Conservation (phyloP, 2,888 invertebrate species). For the Minunthozetes semirufus region DNA sequence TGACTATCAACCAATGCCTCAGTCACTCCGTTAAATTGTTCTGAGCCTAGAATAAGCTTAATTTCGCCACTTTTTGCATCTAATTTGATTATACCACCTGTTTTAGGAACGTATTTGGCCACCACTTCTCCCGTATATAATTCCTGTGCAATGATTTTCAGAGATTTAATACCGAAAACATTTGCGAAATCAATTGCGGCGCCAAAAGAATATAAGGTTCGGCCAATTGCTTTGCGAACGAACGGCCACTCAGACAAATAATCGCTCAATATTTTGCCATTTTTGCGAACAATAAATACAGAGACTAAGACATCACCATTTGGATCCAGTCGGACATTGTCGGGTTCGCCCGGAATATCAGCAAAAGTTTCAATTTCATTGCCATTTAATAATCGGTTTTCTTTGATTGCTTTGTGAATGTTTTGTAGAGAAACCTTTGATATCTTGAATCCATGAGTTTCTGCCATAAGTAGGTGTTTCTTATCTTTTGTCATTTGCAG, state of each 20-base stretch:
- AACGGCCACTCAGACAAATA: conserved; percentile 32
- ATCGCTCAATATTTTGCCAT: conserved; percentile 30
- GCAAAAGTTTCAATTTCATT: conserved; percentile 64
- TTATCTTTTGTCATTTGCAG: conserved; percentile 71
- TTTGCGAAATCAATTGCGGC: conserved; percentile 6
- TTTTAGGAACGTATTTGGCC: conserved; percentile 25
- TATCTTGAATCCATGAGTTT: conserved; percentile 52
- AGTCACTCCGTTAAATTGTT: conserved; percentile 43
- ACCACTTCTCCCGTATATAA: conserved; percentile 32
- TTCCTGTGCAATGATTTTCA: conserved; percentile 4
- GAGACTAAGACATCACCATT: conserved; percentile 34
- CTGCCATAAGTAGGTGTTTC: conserved; percentile 70
- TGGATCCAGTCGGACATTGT: conserved; percentile 52
- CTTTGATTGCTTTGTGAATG: conserved; percentile 12
- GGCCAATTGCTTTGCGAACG: conserved; percentile 35
- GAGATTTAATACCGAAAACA: not conserved
- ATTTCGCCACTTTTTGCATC: conserved; percentile 34
- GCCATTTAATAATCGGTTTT: not conserved
- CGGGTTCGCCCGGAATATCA: conserved; percentile 59
- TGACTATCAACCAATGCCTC: conserved; percentile 46
- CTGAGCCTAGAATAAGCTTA: conserved; percentile 36
- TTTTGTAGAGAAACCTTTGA: conserved; percentile 3
- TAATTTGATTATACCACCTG: conserved; percentile 31
- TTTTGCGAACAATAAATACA: conserved; percentile 11
- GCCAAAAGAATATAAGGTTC: conserved; percentile 19